phyloP scores from a whole-genome alignment of 1,140 invertebrate genomes.

The Epicauta chinensis region DNA sequence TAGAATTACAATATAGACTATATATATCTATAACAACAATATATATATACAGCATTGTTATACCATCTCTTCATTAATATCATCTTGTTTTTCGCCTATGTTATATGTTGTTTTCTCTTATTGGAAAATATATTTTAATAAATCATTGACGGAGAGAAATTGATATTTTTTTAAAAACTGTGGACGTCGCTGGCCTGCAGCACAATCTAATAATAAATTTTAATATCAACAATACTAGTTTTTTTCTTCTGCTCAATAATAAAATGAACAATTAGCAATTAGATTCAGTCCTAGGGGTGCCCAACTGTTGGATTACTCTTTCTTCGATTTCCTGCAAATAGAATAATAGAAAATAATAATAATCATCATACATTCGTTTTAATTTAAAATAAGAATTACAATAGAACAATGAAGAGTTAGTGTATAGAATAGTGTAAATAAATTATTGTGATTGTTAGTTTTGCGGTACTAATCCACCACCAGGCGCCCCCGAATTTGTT shows the following conservation, averaged over 20 bases:
- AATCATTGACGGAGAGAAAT: slow-evolving; percentile 13
- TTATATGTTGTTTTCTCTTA: no score
- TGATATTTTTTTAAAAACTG: slow-evolving; percentile 23
- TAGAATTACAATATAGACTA: slow-evolving; percentile 41
- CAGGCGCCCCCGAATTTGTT: background rate
- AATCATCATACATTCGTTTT: no score
- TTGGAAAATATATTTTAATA: slow-evolving; percentile 21
- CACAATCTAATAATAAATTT: background rate
- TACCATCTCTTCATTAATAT: slow-evolving; percentile 29
- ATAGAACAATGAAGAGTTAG: no score
- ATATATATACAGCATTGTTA: slow-evolving; percentile 33
- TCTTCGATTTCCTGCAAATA: slow-evolving; percentile 41
- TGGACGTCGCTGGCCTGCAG: slow-evolving; percentile 34
- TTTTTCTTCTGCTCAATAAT: no score
- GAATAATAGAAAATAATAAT: background rate
- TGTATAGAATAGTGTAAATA: slow-evolving; percentile 1
- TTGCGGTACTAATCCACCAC: slow-evolving; percentile 7
- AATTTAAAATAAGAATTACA: slow-evolving; percentile 9
- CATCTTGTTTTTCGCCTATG: no score
- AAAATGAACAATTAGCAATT: slow-evolving; percentile 29
- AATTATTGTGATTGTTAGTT: slow-evolving; percentile 4
- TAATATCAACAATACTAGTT: background rate
- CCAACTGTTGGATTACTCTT: slow-evolving; percentile 41
- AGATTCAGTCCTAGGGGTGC: slow-evolving; percentile 36
- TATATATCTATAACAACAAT: slow-evolving; percentile 43